Evolutionary conservation across 1,140 invertebrate genomes (phyloP).

Genomic region (Calycopis cecrops): DNA sequence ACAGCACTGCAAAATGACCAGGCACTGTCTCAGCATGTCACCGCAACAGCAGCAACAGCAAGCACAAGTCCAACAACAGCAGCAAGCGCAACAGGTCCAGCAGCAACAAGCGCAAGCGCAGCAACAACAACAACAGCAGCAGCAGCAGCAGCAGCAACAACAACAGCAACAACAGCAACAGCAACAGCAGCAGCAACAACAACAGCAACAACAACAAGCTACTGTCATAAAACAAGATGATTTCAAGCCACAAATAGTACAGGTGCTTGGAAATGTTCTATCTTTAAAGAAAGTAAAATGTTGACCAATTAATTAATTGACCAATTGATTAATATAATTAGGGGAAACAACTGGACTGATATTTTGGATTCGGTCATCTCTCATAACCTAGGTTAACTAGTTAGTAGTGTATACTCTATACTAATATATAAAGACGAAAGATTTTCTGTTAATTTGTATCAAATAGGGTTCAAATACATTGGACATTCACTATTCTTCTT

Average conservation of each 20-base stretch:
- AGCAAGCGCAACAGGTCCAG: constrained; percentile 35
- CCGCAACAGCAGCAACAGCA: constrained; percentile 36
- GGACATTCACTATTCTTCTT: too few relatives aligned
- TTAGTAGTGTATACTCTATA: neutral
- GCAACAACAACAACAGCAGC: constrained; percentile 48
- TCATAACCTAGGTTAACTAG: neutral
- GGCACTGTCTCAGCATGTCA: constrained; percentile 66
- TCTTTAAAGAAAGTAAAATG: too few relatives aligned
- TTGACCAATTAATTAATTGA: too few relatives aligned
- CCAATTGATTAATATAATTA: too few relatives aligned
- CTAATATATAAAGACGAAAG: too few relatives aligned
- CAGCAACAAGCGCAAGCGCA: constrained; percentile 40
- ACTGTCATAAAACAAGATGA: constrained; percentile 69
- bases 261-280: constrained; percentile 37
- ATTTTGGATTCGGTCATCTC: too few relatives aligned
- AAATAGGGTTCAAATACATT: too few relatives aligned
- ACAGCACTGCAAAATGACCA: constrained; percentile 80
- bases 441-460: too few relatives aligned
- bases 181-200: constrained; percentile 58
- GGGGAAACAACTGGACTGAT: too few relatives aligned
- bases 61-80: constrained; percentile 39
- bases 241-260: constrained; percentile 70
- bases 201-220: constrained; percentile 50
- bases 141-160: constrained; percentile 48
- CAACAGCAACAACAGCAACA: constrained; percentile 40